A percentile compares a stretch with the other conserved stretches of the same genome.
Evolutionary conservation across 1,140 invertebrate genomes (phyloP).

Genomic region (Leptoteleia sp.): DNA sequence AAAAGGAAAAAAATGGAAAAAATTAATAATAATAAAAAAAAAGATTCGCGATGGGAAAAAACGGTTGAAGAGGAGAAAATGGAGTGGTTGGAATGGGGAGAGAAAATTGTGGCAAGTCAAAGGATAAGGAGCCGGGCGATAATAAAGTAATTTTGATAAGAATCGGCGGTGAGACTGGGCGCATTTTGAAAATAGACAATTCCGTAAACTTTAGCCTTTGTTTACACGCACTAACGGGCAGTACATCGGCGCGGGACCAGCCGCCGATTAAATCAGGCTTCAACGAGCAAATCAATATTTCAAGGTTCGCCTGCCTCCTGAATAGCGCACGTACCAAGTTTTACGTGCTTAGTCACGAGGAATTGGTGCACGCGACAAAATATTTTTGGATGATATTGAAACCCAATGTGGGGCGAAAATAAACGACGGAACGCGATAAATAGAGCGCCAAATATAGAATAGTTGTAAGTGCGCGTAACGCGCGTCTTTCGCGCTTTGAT

Average conservation of each 20-base stretch:
- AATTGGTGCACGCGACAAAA: slow-evolving; percentile 59
- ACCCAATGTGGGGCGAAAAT: slow-evolving; percentile 43
- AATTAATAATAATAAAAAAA: too few species aligned
- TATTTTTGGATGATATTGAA: slow-evolving; percentile 62
- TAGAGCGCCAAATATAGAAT: slow-evolving; percentile 21
- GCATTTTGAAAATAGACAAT: slow-evolving; percentile 62
- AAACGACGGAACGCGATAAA: slow-evolving; percentile 42
- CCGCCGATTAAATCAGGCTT: slow-evolving; percentile 76
- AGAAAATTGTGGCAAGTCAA: too few species aligned
- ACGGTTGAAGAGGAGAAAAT: too few species aligned
- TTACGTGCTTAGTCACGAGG: slow-evolving; percentile 61
- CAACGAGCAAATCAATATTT: slow-evolving; percentile 77
- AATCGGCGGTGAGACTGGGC: too few species aligned
- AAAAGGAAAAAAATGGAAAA: too few species aligned
- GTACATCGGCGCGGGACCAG: slow-evolving; percentile 58
- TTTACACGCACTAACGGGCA: slow-evolving; percentile 66
- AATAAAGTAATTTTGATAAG: too few species aligned
- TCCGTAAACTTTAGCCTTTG: slow-evolving; percentile 63
- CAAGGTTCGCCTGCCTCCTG: slow-evolving; percentile 72
- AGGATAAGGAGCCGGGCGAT: too few species aligned
- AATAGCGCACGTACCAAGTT: slow-evolving; percentile 49
- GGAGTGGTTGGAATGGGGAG: too few species aligned
- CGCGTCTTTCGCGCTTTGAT: background rate
- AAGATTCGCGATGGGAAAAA: too few species aligned
- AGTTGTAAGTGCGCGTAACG: background rate